A percentile compares a stretch with the other conserved stretches of the same genome.
Evolutionary conservation across 2,797 vertebrate species (phyloP).

Genomic region (Phrynocephalus forsythii): DNA sequence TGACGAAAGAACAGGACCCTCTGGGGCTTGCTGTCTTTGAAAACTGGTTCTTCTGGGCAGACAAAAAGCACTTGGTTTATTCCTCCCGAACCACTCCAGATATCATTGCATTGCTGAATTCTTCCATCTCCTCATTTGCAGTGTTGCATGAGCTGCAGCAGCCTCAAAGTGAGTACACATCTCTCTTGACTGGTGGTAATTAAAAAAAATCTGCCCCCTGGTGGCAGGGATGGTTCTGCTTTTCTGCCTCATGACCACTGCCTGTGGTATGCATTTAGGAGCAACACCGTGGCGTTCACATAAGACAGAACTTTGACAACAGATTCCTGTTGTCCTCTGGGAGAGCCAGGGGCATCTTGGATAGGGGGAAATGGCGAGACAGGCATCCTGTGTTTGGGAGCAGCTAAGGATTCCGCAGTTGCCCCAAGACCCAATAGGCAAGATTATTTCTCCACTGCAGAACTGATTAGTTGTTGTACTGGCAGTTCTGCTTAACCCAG

Average conservation of each 20-base stretch:
- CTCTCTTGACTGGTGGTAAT: neutral
- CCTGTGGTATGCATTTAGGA: neutral
- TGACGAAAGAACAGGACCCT: slow-evolving; percentile 68
- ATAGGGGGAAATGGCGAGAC: neutral
- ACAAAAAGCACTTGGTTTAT: slow-evolving; percentile 78
- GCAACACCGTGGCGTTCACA: neutral
- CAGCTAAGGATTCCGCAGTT: neutral
- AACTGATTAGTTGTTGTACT: neutral
- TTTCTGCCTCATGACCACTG: no score
- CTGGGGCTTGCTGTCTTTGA: slow-evolving; percentile 83
- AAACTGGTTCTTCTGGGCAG: slow-evolving; percentile 85
- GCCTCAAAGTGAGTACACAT: slow-evolving; percentile 77
- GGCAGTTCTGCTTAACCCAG: no score
- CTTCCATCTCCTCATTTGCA: slow-evolving; percentile 71
- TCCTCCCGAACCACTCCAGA: slow-evolving; percentile 67
- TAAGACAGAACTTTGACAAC: neutral
- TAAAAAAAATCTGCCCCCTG: neutral
- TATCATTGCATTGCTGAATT: slow-evolving; percentile 73
- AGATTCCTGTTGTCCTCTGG: neutral
- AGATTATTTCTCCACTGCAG: neutral
- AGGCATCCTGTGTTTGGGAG: neutral
- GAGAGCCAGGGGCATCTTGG: neutral
- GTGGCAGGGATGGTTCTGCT: neutral
- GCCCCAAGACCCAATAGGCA: no score
- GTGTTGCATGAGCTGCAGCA: slow-evolving; percentile 84